Base-by-base conservation (phyloP, 2,888 invertebrate species). In the Sepiola atlantica region DNA sequence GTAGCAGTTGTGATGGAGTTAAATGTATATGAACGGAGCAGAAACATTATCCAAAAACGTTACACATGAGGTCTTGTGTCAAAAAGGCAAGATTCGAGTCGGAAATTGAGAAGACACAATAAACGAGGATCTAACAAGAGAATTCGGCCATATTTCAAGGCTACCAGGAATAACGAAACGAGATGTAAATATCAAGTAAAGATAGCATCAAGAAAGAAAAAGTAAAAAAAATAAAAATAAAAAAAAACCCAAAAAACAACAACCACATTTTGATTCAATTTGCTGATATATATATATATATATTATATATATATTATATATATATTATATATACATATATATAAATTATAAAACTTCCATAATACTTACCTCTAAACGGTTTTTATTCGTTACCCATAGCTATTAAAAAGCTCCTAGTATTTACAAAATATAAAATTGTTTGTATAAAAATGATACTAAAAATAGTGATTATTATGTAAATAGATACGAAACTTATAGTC, bases 401-500 rank as follows among this genome's bases (percentile, higher is more conserved):
- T 14, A 77, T 77, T 77, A 77, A 77, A n/a, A 18, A 77, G 77
- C 12, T 32, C 77, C n/a, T 77, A 32, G 14, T 77, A 10, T 77
- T 77, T 45, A 45, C 45, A 45, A 45, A 45, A 45, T 45, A 45
- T 45, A 45, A 45, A 45, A 45, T 45, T 45, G 45, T 45, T 45
- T 45, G n/a, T 14, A 32, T n/a, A 77, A 16, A 77, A 77, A 20
- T 32, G 77, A 77, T 18, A 77, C 77, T n/a, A 4, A 77, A 77
- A 32, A 77, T 77, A 77, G 77, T 77, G n/a, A 32, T 77, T 77
- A 77, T 77, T 77, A 77, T 77, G 77, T 77, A 77, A 77, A 77
- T 77, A 77, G n/a, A 77, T 77, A 77, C 77, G 77, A 77, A 77
- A 77, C 77, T 77, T n/a, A 77, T 77, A 77, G 77, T 77, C 77